Evolutionary conservation across 2,888 invertebrate genomes (phyloP).

Genomic region (Amiota communis): DNA sequence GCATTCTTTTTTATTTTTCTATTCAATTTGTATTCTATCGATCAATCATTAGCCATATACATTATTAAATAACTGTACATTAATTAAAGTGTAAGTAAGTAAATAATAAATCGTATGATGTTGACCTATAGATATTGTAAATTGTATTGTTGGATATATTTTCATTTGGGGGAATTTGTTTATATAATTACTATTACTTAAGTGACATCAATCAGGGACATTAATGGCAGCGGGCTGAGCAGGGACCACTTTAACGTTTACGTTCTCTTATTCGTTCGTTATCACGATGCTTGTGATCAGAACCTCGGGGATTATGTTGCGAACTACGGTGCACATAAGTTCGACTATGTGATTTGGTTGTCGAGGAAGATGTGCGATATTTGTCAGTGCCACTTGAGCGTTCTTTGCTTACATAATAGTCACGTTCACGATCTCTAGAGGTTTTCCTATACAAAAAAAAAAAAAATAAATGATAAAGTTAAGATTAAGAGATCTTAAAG

Average conservation of each 20-base stretch:
- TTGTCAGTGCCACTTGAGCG: conserved; percentile 59
- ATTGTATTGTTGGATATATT: conserved; percentile 21
- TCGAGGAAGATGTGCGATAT: conserved; percentile 62
- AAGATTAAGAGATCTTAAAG: neutral
- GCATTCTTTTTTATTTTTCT: too few relatives aligned
- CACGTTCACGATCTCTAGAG: conserved; percentile 67
- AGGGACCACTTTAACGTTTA: conserved; percentile 63
- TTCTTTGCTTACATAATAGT: conserved; percentile 67
- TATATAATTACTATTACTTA: too few relatives aligned
- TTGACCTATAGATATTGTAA: conserved; percentile 20
- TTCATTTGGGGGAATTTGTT: too few relatives aligned
- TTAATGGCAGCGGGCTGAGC: too few relatives aligned
- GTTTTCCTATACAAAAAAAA: conserved; percentile 49
- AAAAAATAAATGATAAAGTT: neutral
- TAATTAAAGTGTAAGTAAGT: conserved; percentile 31
- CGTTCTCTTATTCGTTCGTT: too few relatives aligned
- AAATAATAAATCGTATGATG: conserved; percentile 30
- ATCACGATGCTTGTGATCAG: conserved; percentile 66
- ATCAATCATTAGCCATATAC: too few relatives aligned
- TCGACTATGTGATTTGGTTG: conserved; percentile 64
- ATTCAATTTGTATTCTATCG: too few relatives aligned
- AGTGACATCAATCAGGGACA: too few relatives aligned
- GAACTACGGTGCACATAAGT: conserved; percentile 66
- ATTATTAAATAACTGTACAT: neutral
- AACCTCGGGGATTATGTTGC: conserved; percentile 48